phyloP scores from a whole-genome alignment of 92 coral and sea anemone species.

The Nematostella vectensis region DNA sequence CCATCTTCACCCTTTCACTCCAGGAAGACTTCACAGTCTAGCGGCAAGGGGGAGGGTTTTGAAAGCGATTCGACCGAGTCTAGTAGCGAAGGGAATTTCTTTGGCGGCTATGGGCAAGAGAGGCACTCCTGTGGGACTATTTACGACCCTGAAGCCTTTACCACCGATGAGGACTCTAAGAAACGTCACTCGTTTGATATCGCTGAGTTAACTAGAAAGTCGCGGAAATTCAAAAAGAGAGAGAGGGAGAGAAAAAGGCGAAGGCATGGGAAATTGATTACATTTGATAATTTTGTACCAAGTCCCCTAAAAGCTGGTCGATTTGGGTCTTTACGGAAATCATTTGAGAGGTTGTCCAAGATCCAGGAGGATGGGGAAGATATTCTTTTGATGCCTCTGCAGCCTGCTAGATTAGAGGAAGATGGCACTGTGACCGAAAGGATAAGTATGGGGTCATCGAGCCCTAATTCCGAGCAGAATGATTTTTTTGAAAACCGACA shows the following conservation, averaged over 20 bases:
- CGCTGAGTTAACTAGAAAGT: constrained; percentile 47
- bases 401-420: too few species aligned
- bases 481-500: too few species aligned
- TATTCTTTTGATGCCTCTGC: constrained; percentile 14
- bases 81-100: constrained; percentile 38
- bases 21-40: constrained; percentile 7
- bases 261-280: constrained; percentile 38
- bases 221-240: constrained; percentile 30
- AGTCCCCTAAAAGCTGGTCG: constrained; percentile 70
- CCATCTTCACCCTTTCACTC: constrained; percentile 39
- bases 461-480: too few species aligned
- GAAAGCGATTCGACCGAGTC: constrained; percentile 66
- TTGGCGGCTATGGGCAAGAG: constrained; percentile 10
- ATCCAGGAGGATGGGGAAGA: constrained; percentile 77
- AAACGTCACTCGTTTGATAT: constrained; percentile 76
- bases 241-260: constrained; percentile 30
- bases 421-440: too few species aligned
- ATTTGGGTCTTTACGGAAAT: constrained; percentile 79
- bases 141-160: constrained; percentile 18
- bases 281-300: constrained; percentile 83
- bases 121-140: constrained; percentile 43
- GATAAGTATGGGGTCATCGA: too few species aligned
- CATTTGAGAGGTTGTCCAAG: constrained; percentile 70
- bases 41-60: constrained; percentile 25
- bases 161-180: constrained; percentile 13